Evolutionary conservation across 2,797 vertebrate genomes (phyloP).

Genomic region (Enoplosus armatus): DNA sequence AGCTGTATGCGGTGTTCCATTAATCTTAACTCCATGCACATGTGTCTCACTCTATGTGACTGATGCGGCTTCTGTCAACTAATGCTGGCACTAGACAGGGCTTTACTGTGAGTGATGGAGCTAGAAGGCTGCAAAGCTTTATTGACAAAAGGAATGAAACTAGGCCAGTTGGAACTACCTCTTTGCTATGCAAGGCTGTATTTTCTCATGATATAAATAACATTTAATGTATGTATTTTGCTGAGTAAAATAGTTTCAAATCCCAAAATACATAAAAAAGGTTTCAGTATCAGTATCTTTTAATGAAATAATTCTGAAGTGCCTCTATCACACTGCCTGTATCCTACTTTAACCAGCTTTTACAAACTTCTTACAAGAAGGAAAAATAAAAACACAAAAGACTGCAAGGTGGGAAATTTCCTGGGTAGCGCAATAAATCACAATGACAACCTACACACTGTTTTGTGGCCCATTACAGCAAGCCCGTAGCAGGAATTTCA

Average conservation of each 20-base stretch:
- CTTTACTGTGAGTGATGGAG: constrained; percentile 59
- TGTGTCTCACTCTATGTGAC: constrained; percentile 49
- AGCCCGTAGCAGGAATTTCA: constrained; percentile 48
- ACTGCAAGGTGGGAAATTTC: background rate
- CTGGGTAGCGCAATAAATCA: constrained; percentile 57
- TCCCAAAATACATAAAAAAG: background rate
- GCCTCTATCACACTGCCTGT: background rate
- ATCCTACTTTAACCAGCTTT: background rate
- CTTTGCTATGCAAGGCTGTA: background rate
- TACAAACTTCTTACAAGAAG: constrained; percentile 34
- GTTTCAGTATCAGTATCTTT: too few relatives aligned
- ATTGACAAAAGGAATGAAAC: constrained; percentile 53
- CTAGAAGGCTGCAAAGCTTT: constrained; percentile 30
- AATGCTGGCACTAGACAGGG: constrained; percentile 24
- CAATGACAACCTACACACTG: constrained; percentile 39
- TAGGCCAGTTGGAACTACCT: constrained; percentile 32
- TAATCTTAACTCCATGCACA: constrained; percentile 49
- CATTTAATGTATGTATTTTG: background rate
- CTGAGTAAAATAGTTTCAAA: background rate
- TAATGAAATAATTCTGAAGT: background rate
- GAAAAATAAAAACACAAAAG: constrained; percentile 36
- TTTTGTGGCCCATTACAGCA: constrained; percentile 54
- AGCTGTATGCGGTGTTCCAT: constrained; percentile 21
- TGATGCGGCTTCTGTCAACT: constrained; percentile 58
- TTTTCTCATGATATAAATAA: constrained; percentile 21